Base-by-base conservation (phyloP, 1,140 invertebrate genomes). In the Drosophila neocordata region DNA sequence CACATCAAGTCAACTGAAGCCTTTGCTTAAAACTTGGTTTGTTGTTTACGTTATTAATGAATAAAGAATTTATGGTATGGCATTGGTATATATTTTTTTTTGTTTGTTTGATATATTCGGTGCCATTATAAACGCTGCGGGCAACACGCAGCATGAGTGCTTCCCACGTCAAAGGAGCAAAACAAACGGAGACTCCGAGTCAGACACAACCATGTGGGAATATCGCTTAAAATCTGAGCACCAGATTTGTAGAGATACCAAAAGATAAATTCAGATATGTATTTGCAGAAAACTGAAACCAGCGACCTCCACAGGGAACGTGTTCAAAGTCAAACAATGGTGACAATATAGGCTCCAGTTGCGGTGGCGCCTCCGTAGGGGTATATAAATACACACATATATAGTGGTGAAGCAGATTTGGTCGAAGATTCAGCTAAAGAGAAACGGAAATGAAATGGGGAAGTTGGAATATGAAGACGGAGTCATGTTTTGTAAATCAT, bases 31-130 rank as follows among this genome's bases (percentile, higher is more conserved):
- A 38, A 27, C 63, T 57, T 51, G 44, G 55, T 53, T 38, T 13
- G 31, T 62, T 58, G 67, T 76, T 77, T 73, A 51, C 57, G 73
- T 79, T 79, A 79, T 79, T 79, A 79, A 79, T 79, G 73, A 73
- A 77, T 68, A 60, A 76, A 34, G 77, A 68, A 72, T 69, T 65
- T 68, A 71, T 79, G 69, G 64, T 38, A 63, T 27, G 64, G 64
- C 44, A 24, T 75, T 31, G 27, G 27, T 31, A 6, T 31, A 6
- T 24, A 2, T 31, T 3, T 31, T 31, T 31, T 3, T 31, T 31
- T 31, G 27, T 56, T 52, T 38, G 68, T 68, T 72, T 76, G 76
- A 76, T 75, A 72, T 68, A 75, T 72, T 52, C 22, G 51, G 67
- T 72, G 53, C 63, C 37, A 18, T 66, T 13, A 60, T 52, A 41